Evolutionary conservation across 1,140 invertebrate species (phyloP).

Genomic region (Trissolcus basalis): DNA sequence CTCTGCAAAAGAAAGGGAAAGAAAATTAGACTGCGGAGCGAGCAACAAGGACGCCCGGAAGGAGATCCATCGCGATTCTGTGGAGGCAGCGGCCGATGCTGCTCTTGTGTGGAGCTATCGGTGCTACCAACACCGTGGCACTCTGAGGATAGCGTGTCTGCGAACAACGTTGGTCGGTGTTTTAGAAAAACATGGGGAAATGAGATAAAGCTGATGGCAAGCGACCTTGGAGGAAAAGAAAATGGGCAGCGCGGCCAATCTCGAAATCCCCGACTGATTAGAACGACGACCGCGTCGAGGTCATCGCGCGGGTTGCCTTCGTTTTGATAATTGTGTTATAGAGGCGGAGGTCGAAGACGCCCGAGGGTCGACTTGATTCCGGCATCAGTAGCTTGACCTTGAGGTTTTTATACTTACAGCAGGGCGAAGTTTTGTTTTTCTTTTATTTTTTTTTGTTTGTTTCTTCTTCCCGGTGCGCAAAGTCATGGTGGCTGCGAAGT

Average conservation of each 20-base stretch:
- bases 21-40: neutral
- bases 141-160: conserved; percentile 32
- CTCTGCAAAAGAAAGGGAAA: conserved; percentile 2
- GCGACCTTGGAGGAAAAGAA: conserved; percentile 26
- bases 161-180: conserved; percentile 36
- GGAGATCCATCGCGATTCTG: conserved; percentile 25
- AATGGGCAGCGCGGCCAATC: conserved; percentile 5
- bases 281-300: conserved; percentile 5
- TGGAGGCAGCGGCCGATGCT: conserved; percentile 15
- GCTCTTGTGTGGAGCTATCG: conserved; percentile 29
- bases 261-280: conserved; percentile 16
- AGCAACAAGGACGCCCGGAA: conserved; percentile 5
- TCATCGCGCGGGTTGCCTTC: conserved; percentile 15
- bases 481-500: conserved; percentile 44
- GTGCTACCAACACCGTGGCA: conserved; percentile 13
- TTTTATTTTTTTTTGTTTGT: conserved; percentile 12
- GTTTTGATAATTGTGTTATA: conserved; percentile 35
- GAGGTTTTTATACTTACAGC: conserved; percentile 4
- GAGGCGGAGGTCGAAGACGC: neutral
- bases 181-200: conserved; percentile 45
- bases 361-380: conserved; percentile 2
- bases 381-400: conserved; percentile 25
- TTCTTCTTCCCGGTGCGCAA: neutral
- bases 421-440: conserved; percentile 4
- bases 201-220: conserved; percentile 22